These are phyloP conservation scores for Strigamia maritima DNA, from an alignment of 2,888 invertebrate species.

Conservation along the genomic window DNA sequence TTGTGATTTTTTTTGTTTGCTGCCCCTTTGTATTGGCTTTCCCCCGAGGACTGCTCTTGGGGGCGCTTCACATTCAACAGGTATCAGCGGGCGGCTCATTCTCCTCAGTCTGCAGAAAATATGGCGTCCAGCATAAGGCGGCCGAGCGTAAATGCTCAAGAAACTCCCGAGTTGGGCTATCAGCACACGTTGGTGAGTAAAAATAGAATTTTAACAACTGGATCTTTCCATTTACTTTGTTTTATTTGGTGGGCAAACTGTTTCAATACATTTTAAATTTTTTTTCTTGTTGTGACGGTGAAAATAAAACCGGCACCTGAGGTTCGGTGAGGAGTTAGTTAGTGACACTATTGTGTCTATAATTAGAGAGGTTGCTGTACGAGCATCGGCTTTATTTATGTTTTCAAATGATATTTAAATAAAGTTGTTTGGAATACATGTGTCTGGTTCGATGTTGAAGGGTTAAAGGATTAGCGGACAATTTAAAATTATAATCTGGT, in stretches of 20 bases:
- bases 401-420: not conserved
- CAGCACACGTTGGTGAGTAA: constrained; percentile 63
- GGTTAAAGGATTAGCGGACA: not conserved
- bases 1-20: not conserved
- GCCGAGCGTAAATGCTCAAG: constrained; percentile 37
- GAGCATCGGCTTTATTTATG: not conserved
- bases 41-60: constrained; percentile 1
- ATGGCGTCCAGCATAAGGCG: constrained; percentile 36
- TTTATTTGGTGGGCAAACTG: not conserved
- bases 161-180: constrained; percentile 61
- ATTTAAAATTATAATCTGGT: not conserved
- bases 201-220: not conserved
- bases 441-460: not conserved
- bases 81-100: constrained; percentile 34
- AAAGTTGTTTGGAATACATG: not conserved
- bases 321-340: not conserved
- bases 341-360: not conserved
- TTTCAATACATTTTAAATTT: not conserved
- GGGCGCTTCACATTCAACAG: constrained; percentile 33
- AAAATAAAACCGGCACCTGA: not conserved
- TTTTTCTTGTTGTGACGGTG: not conserved
- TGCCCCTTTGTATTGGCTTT: constrained; percentile 19
- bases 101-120: constrained; percentile 14
- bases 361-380: not conserved
- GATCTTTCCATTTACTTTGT: not conserved